Percentiles rank a stretch among this genome's conserved stretches.
phyloP scores from a whole-genome alignment of 2,888 invertebrate genomes.

The Andricus curvator region DNA sequence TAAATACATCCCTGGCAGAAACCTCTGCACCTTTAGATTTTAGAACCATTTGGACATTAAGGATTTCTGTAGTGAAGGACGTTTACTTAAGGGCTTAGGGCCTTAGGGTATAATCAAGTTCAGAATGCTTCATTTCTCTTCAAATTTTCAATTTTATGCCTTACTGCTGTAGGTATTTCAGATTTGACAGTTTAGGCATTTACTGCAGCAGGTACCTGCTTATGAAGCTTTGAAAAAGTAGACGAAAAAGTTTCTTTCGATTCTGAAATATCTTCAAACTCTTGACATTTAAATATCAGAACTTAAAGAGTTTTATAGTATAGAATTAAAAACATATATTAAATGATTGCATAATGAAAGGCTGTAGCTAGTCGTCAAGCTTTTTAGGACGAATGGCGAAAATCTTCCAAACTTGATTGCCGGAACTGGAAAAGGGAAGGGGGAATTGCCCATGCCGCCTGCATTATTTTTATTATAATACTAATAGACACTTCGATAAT shows the following conservation, averaged over 20 bases:
- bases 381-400: no score
- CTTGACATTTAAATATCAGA: no score
- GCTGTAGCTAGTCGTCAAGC: no score
- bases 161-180: background rate
- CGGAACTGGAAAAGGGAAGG: no score
- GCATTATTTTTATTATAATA: no score
- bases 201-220: background rate
- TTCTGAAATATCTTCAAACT: background rate
- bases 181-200: background rate
- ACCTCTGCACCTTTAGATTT: background rate
- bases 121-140: background rate
- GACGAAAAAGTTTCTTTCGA: background rate
- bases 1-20: conserved; percentile 15
- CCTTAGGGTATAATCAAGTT: background rate
- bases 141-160: background rate
- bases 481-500: no score
- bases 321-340: no score
- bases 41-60: background rate
- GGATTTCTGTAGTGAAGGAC: background rate
- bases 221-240: background rate
- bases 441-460: no score
- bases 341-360: no score
- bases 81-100: background rate
- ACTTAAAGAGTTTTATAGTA: no score
- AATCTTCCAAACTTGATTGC: no score